These are phyloP conservation scores for Epinephelus cyanopodus DNA, from an alignment of 2,113 vertebrate species.

Conservation along the genomic window DNA sequence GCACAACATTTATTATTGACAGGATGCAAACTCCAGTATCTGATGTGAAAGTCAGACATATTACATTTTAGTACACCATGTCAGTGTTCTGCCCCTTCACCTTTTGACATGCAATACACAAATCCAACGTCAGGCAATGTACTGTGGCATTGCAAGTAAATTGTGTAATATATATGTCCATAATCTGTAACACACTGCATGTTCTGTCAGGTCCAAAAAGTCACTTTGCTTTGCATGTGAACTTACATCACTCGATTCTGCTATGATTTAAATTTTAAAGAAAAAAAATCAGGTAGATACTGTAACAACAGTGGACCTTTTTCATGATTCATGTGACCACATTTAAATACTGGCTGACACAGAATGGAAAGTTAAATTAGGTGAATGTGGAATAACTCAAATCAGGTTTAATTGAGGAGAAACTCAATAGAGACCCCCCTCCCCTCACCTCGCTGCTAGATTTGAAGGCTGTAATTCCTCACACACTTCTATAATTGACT, in stretches of 20 bases:
- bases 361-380: constrained; percentile 46
- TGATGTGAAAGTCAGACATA: not conserved
- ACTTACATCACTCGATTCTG: not conserved
- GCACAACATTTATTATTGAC: no score
- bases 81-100: not conserved
- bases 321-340: constrained; percentile 15
- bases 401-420: constrained; percentile 69
- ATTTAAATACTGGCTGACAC: constrained; percentile 12
- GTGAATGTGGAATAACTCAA: constrained; percentile 41
- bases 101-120: not conserved
- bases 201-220: not conserved
- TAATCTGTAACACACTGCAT: not conserved
- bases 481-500: constrained; percentile 66
- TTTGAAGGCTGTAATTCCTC: constrained; percentile 52
- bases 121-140: no score
- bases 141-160: no score
- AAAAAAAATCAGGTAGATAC: no score
- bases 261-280: not conserved
- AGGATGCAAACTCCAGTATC: no score
- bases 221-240: no score
- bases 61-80: not conserved
- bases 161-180: no score
- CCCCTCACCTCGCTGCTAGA: not conserved
- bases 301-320: not conserved
- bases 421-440: constrained; percentile 44